Percentiles rank a stretch among this genome's conserved stretches.
phyloP scores from a whole-genome alignment of 2,888 invertebrate species.

The Barypeithes pellucidus region DNA sequence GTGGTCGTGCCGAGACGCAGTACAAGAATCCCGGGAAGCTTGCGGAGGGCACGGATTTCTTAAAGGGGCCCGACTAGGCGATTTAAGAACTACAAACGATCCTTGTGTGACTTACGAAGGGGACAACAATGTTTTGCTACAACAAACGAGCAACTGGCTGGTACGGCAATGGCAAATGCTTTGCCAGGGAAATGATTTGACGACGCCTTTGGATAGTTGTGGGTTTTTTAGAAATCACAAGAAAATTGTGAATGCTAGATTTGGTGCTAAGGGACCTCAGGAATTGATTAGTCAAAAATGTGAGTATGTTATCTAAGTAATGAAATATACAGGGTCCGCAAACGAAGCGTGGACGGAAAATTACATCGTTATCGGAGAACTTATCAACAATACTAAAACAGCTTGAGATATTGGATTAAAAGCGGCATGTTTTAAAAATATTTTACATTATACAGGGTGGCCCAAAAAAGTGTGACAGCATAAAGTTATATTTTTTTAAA shows the following conservation, averaged over 20 bases:
- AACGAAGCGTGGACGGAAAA: too few species aligned
- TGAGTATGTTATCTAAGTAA: conserved; percentile 60
- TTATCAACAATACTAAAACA: too few species aligned
- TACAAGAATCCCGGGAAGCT: conserved; percentile 88
- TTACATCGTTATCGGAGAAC: too few species aligned
- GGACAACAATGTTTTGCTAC: conserved; percentile 93
- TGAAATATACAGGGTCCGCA: too few species aligned
- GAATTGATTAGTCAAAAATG: conserved; percentile 68
- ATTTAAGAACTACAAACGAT: conserved; percentile 89
- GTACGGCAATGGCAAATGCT: conserved; percentile 78
- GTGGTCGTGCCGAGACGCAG: conserved; percentile 83
- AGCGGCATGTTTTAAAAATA: too few species aligned
- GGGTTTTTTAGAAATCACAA: conserved; percentile 77
- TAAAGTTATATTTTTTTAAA: too few species aligned
- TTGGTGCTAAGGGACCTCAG: conserved; percentile 61
- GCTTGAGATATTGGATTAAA: too few species aligned
- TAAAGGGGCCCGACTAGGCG: conserved; percentile 87
- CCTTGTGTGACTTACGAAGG: conserved; percentile 95
- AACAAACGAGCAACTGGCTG: conserved; percentile 93
- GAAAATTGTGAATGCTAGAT: conserved; percentile 70
- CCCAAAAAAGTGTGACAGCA: too few species aligned
- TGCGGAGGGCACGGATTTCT: conserved; percentile 92
- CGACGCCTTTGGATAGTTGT: conserved; percentile 82
- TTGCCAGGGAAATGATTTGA: conserved; percentile 70
- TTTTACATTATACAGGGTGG: too few species aligned